These are phyloP conservation scores for Rhynchonycteris naso DNA, from an alignment of 2,797 vertebrate species.

Conservation along the genomic window DNA sequence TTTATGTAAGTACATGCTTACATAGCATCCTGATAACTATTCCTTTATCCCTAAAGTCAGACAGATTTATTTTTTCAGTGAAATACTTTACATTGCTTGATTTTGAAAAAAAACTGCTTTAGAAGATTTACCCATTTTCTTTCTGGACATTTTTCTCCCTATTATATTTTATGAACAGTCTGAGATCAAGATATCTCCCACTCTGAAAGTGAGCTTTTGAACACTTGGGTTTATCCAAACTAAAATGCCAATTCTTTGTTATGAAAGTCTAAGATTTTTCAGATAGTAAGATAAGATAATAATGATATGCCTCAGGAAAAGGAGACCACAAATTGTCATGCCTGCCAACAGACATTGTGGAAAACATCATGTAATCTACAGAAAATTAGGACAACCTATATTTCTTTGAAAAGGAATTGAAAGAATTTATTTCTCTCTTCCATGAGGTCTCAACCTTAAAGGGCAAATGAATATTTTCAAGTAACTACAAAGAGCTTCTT, in stretches of 20 bases:
- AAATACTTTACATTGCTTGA: not conserved
- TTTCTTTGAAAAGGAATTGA: not conserved
- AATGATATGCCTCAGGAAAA: not conserved
- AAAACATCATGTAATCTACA: not conserved
- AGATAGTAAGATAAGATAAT: not conserved
- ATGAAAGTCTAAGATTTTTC: constrained; percentile 1
- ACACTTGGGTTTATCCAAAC: not conserved
- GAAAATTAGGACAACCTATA: not conserved
- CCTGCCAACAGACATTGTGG: not conserved
- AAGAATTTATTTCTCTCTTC: not conserved
- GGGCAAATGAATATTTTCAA: not conserved
- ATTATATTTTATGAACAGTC: not conserved
- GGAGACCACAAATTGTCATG: not conserved
- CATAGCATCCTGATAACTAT: not conserved
- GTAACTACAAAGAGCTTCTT: not conserved
- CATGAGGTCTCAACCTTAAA: not conserved
- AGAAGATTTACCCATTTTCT: not conserved
- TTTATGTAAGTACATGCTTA: not conserved
- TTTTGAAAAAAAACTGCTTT: not conserved
- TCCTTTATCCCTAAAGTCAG: not conserved
- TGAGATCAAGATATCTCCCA: not conserved
- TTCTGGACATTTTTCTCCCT: not conserved
- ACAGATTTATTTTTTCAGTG: not conserved
- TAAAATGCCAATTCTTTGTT: not conserved
- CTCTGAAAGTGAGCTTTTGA: not conserved